These are phyloP conservation scores for Toxostoma redivivum DNA, from an alignment of 2,113 vertebrate genomes.

Conservation along the genomic window DNA sequence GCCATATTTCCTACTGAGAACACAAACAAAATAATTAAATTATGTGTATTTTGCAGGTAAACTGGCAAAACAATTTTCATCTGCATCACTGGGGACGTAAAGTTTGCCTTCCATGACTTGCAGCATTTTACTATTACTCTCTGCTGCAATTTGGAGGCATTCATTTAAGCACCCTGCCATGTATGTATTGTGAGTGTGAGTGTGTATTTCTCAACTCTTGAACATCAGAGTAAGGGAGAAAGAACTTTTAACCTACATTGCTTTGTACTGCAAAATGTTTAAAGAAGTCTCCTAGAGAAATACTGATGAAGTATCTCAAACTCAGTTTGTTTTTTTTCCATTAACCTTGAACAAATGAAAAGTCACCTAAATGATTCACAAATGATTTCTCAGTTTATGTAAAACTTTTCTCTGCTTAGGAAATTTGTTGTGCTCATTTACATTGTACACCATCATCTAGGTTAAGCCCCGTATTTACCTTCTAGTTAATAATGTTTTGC, in stretches of 20 bases:
- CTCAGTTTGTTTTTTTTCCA: not conserved
- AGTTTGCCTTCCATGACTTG: not conserved
- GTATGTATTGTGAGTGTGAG: no score
- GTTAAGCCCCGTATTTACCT: not conserved
- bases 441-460: not conserved
- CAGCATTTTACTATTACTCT: not conserved
- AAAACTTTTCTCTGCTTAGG: not conserved
- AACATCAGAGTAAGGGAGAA: not conserved
- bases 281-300: not conserved
- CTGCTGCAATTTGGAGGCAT: not conserved
- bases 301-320: not conserved
- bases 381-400: not conserved
- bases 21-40: not conserved
- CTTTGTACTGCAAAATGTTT: not conserved
- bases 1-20: not conserved
- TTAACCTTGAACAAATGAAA: not conserved
- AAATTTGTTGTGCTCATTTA: not conserved
- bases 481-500: not conserved
- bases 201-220: not conserved
- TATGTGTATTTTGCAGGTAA: not conserved
- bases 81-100: accelerated
- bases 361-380: not conserved
- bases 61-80: not conserved
- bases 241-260: not conserved
- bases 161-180: accelerated